A percentile compares a stretch with the other conserved stretches of the same genome.
Evolutionary conservation across 2,797 vertebrate species (phyloP).

Genomic region (Sebastes diaconus): DNA sequence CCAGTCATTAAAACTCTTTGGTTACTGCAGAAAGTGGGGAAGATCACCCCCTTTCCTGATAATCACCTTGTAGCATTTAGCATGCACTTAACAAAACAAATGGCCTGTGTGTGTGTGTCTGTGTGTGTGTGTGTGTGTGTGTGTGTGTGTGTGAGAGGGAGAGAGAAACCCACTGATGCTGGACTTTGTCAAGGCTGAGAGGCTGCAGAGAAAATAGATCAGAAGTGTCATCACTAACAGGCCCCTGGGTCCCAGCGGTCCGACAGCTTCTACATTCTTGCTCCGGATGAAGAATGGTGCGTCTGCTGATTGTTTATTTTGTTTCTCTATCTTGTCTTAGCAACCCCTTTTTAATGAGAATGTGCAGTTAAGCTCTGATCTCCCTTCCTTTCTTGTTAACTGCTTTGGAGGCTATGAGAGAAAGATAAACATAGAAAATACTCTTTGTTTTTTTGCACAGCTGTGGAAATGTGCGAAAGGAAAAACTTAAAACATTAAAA

Average conservation of each 20-base stretch:
- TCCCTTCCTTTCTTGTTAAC: slow-evolving; percentile 54
- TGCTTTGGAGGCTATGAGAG: slow-evolving; percentile 53
- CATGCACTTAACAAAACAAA: slow-evolving; percentile 94
- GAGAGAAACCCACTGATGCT: slow-evolving; percentile 58
- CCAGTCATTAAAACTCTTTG: slow-evolving; percentile 31
- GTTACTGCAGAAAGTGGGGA: slow-evolving; percentile 46
- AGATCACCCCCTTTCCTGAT: slow-evolving; percentile 67
- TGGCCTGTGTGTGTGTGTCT: slow-evolving; percentile 72
- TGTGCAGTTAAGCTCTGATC: slow-evolving; percentile 63
- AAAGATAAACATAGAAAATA: slow-evolving; percentile 71
- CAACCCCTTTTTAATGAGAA: slow-evolving; percentile 74
- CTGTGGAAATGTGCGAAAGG: slow-evolving; percentile 28
- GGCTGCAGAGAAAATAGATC: slow-evolving; percentile 74
- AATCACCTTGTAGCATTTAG: slow-evolving; percentile 89
- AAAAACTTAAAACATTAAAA: slow-evolving; percentile 11
- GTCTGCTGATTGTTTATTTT: slow-evolving; percentile 79
- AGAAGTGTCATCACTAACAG: slow-evolving; percentile 75
- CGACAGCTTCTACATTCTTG: slow-evolving; percentile 75
- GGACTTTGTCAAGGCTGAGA: slow-evolving; percentile 73
- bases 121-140: slow-evolving; percentile 34
- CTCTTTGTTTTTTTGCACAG: slow-evolving; percentile 52
- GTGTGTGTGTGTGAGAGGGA: slow-evolving; percentile 25
- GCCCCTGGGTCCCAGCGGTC: slow-evolving; percentile 50
- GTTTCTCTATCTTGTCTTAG: slow-evolving; percentile 78
- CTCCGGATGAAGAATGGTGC: slow-evolving; percentile 66